Percentiles rank a stretch among this genome's conserved stretches.
phyloP scores from a whole-genome alignment of 2,113 vertebrate species.

The Aegypius monachus region DNA sequence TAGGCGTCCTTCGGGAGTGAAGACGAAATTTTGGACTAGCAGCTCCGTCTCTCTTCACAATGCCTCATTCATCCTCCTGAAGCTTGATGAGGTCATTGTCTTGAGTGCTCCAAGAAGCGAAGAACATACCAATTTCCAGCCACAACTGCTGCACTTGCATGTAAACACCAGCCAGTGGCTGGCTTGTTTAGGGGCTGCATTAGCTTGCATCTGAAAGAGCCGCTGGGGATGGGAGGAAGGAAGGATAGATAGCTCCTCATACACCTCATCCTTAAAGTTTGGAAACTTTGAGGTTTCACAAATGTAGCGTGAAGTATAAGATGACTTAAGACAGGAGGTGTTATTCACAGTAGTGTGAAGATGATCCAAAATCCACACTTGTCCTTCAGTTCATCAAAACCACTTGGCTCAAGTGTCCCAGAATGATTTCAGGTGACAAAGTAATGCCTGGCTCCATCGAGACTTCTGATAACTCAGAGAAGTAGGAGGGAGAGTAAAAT shows the following conservation, averaged over 20 bases:
- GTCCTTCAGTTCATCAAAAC: background rate
- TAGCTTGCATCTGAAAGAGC: background rate
- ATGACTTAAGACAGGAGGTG: background rate
- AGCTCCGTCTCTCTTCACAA: background rate
- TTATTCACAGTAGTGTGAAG: background rate
- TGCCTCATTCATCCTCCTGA: background rate
- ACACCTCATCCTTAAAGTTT: background rate
- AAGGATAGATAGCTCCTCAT: background rate
- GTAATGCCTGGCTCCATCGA: background rate
- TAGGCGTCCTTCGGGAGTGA: accelerated
- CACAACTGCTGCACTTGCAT: background rate
- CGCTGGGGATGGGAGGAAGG: accelerated
- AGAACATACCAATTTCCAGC: background rate
- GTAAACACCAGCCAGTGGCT: background rate
- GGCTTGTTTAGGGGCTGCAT: background rate
- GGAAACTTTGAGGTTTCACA: background rate
- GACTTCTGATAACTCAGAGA: background rate
- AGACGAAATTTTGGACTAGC: background rate
- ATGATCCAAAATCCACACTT: background rate
- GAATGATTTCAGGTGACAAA: background rate
- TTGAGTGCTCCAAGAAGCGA: background rate
- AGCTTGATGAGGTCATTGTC: conserved; percentile 4
- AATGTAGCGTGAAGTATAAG: background rate
- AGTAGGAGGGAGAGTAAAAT: background rate
- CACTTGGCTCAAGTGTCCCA: background rate